phyloP scores from a whole-genome alignment of 2,888 invertebrate genomes.

The Phyllotreta striolata region DNA sequence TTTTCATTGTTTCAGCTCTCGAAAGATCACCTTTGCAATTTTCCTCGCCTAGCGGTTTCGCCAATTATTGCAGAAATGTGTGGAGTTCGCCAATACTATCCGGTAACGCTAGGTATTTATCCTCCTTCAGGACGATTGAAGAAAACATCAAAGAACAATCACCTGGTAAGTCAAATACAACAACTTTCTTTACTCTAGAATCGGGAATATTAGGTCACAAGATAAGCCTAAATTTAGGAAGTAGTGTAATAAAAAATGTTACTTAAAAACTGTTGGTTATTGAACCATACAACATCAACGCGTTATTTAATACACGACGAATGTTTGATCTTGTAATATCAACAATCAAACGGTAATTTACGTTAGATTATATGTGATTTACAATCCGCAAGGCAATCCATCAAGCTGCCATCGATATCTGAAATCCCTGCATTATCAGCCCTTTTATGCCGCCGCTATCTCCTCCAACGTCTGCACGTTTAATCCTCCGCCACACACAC shows the following conservation, averaged over 20 bases:
- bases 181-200: background rate
- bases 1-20: conserved; percentile 39
- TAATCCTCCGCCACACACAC: conserved; percentile 56
- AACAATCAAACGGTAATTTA: conserved; percentile 56
- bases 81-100: conserved; percentile 58
- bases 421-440: conserved; percentile 61
- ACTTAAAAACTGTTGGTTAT: background rate
- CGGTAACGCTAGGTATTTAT: conserved; percentile 53
- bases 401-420: conserved; percentile 62
- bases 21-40: conserved; percentile 46
- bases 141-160: conserved; percentile 52
- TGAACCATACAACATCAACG: too few relatives aligned
- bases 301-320: conserved; percentile 30
- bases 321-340: conserved; percentile 46
- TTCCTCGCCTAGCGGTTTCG: conserved; percentile 54
- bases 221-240: too few relatives aligned
- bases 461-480: conserved; percentile 54
- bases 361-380: conserved; percentile 63
- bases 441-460: conserved; percentile 60
- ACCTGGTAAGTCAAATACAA: conserved; percentile 46
- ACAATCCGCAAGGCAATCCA: conserved; percentile 62
- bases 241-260: too few relatives aligned
- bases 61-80: conserved; percentile 58
- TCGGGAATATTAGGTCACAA: too few relatives aligned
- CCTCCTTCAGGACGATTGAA: conserved; percentile 47